Evolutionary conservation across 2,797 vertebrate genomes (phyloP).

Genomic region (Rhynchotus rufescens): DNA sequence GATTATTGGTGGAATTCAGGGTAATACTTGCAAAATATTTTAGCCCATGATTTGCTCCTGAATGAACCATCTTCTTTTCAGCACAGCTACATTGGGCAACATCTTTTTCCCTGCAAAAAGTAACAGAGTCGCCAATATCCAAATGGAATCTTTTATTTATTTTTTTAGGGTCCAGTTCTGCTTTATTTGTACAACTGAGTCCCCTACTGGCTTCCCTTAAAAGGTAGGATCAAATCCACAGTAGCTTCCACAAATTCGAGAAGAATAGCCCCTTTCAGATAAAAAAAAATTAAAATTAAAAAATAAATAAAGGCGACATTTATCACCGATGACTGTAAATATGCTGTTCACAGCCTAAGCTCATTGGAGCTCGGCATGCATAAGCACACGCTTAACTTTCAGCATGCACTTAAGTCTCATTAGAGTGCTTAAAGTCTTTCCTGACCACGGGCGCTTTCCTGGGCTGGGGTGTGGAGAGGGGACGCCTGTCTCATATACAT

Average conservation of each 20-base stretch:
- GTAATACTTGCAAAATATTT: not conserved
- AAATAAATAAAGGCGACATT: conserved; percentile 65
- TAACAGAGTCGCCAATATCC: not conserved
- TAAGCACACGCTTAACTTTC: conserved; percentile 57
- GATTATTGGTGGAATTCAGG: not conserved
- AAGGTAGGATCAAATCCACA: conserved; percentile 48
- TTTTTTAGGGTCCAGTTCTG: conserved; percentile 12
- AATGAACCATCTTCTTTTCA: not conserved
- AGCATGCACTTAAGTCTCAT: conserved; percentile 68
- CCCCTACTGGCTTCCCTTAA: conserved; percentile 58
- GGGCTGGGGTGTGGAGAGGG: conserved; percentile 19
- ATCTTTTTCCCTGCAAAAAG: not conserved
- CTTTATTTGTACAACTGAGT: conserved; percentile 60
- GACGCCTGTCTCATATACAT: not conserved
- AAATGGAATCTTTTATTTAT: conserved; percentile 5
- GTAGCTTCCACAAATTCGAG: conserved; percentile 52
- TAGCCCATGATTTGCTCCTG: not conserved
- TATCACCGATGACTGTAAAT: conserved; percentile 58
- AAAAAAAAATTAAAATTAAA: not conserved
- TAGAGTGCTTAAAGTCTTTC: conserved; percentile 66
- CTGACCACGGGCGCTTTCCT: conserved; percentile 35
- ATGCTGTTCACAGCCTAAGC: conserved; percentile 30
- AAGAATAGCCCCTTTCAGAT: conserved; percentile 63
- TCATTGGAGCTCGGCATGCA: not conserved
- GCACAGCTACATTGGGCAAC: not conserved